phyloP scores from a whole-genome alignment of 23 tunicate species.

The Halocynthia roretzi region DNA sequence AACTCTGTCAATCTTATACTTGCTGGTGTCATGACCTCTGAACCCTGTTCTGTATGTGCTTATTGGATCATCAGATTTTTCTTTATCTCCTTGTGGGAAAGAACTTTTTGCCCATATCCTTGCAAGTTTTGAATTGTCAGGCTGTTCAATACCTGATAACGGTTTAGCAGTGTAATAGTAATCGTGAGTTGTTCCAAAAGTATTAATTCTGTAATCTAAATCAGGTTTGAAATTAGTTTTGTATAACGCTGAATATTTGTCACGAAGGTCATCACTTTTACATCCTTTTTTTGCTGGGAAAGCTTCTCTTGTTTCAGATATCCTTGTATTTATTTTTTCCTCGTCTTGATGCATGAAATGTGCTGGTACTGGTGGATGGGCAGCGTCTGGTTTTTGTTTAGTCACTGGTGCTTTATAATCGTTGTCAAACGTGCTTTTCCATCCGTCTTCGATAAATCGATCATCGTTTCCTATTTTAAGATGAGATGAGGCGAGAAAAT shows the following conservation, averaged over 20 bases:
- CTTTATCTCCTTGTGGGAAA: slow-evolving; percentile 85
- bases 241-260: slow-evolving; percentile 70
- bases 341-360: slow-evolving; percentile 64
- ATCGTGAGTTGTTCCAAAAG: slow-evolving; percentile 62
- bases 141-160: background rate
- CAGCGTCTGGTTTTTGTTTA: slow-evolving; percentile 43
- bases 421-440: slow-evolving; percentile 64
- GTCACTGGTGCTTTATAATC: slow-evolving; percentile 46
- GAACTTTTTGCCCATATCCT: slow-evolving; percentile 37
- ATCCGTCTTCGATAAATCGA: slow-evolving; percentile 36
- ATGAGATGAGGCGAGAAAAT: slow-evolving; percentile 70
- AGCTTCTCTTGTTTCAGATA: slow-evolving; percentile 59
- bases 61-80: slow-evolving; percentile 65
- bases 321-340: slow-evolving; percentile 45
- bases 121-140: slow-evolving; percentile 22
- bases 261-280: slow-evolving; percentile 29
- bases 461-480: slow-evolving; percentile 55
- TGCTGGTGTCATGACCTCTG: slow-evolving; percentile 32
- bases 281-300: slow-evolving; percentile 43
- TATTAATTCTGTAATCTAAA: slow-evolving; percentile 52
- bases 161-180: slow-evolving; percentile 41
- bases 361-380: slow-evolving; percentile 55
- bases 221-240: slow-evolving; percentile 74
- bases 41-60: slow-evolving; percentile 42
- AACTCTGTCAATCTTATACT: slow-evolving; percentile 5